These are phyloP conservation scores for Cephalopterus ornatus DNA, from an alignment of 2,113 vertebrate species.

Conservation along the genomic window DNA sequence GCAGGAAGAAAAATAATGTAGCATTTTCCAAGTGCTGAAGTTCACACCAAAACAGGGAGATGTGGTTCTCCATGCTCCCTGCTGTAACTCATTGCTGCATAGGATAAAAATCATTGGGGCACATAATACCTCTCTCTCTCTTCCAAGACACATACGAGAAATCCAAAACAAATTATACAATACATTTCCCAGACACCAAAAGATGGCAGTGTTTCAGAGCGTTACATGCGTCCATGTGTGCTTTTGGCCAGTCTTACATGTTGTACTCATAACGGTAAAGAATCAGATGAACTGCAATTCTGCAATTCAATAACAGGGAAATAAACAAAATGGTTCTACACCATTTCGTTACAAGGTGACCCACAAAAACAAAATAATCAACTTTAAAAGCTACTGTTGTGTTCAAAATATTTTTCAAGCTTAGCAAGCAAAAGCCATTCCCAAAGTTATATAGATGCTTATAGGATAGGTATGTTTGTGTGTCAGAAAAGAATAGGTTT, in stretches of 20 bases:
- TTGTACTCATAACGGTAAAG: neutral
- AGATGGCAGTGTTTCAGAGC: slow-evolving; percentile 58
- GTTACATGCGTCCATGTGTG: rapidly evolving
- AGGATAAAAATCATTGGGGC: neutral
- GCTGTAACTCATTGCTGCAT: neutral
- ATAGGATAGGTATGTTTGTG: neutral
- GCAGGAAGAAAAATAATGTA: neutral
- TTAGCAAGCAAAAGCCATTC: neutral
- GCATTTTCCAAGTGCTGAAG: neutral
- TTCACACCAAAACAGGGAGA: neutral
- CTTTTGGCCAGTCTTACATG: neutral
- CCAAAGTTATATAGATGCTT: neutral
- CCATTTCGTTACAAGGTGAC: neutral
- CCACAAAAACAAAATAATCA: neutral
- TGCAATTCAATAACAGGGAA: neutral
- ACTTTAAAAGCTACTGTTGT: neutral
- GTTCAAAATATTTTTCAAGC: neutral
- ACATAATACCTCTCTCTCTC: neutral
- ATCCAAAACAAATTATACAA: neutral
- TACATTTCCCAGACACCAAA: neutral
- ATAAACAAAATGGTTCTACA: neutral
- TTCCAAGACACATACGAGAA: neutral
- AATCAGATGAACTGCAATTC: neutral
- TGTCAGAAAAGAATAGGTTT: neutral
- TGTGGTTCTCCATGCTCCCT: neutral